Evolutionary conservation across 1,140 invertebrate species (phyloP).

Genomic region (Formica selysi): DNA sequence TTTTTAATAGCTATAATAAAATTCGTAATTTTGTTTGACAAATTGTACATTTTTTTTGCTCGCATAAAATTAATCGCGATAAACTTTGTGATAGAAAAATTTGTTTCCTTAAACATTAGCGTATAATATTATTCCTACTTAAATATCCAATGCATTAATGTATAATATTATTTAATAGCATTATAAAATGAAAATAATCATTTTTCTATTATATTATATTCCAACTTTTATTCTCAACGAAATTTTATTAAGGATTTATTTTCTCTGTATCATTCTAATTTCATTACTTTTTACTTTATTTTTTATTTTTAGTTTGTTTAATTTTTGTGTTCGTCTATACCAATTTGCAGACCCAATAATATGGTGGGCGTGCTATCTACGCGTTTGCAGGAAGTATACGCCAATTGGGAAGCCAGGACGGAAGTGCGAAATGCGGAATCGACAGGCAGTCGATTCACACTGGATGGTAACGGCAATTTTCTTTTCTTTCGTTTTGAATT

Average conservation of each 20-base stretch:
- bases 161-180: too few relatives aligned
- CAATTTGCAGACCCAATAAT: conserved; percentile 85
- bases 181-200: conserved; percentile 5
- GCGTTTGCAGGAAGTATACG: conserved; percentile 87
- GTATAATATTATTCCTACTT: too few relatives aligned
- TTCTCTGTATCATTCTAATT: background rate
- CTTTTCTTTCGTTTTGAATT: background rate
- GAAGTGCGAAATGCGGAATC: conserved; percentile 82
- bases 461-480: conserved; percentile 80
- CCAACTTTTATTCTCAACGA: background rate
- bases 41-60: background rate
- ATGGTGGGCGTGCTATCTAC: conserved; percentile 88
- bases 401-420: conserved; percentile 86
- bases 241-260: background rate
- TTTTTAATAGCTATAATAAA: background rate
- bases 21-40: background rate
- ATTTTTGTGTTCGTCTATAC: conserved; percentile 22
- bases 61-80: conserved; percentile 6
- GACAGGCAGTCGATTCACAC: conserved; percentile 80
- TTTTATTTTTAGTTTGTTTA: conserved; percentile 3
- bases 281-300: background rate
- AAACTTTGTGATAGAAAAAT: background rate
- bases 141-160: too few relatives aligned
- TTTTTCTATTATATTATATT: background rate
- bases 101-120: background rate